These are phyloP conservation scores for Phalacrocorax aristotelis DNA, from an alignment of 2,113 vertebrate species.

Conservation along the genomic window DNA sequence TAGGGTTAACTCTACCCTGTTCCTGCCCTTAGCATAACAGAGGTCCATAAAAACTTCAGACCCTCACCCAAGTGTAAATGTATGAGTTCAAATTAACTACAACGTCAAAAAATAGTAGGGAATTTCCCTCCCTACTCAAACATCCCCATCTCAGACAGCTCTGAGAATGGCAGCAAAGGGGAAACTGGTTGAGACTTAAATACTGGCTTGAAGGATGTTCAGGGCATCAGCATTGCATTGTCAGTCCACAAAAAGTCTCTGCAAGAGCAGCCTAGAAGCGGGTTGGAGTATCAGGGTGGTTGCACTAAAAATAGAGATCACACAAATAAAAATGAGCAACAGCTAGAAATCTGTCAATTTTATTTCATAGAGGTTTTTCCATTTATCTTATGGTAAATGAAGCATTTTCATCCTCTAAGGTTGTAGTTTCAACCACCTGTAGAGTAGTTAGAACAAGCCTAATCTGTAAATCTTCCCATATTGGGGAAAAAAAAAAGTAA, in stretches of 20 bases:
- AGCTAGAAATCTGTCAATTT: not conserved
- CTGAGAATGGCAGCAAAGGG: not conserved
- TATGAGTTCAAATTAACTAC: not conserved
- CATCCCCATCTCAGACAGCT: not conserved
- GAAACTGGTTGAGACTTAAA: not conserved
- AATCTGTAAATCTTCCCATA: not conserved
- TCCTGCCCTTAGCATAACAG: not conserved
- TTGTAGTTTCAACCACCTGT: not conserved
- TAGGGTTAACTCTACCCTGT: not conserved
- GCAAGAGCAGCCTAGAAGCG: not conserved
- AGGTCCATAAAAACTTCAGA: not conserved
- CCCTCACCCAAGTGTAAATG: not conserved
- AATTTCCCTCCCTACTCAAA: not conserved
- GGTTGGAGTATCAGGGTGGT: rapidly evolving
- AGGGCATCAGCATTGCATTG: rapidly evolving
- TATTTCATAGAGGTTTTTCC: not conserved
- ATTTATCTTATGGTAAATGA: rapidly evolving
- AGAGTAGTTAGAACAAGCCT: not conserved
- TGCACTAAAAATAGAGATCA: not conserved
- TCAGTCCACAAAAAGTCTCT: not conserved
- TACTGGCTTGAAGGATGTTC: not conserved
- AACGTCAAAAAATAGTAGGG: not conserved
- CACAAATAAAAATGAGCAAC: not conserved
- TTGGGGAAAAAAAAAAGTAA: not conserved
- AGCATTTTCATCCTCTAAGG: not conserved